Evolutionary conservation across 2,888 invertebrate species (phyloP), one percentile per base, ranked within the genome.

Genomic region (Cremastobaeus sp.): DNA sequence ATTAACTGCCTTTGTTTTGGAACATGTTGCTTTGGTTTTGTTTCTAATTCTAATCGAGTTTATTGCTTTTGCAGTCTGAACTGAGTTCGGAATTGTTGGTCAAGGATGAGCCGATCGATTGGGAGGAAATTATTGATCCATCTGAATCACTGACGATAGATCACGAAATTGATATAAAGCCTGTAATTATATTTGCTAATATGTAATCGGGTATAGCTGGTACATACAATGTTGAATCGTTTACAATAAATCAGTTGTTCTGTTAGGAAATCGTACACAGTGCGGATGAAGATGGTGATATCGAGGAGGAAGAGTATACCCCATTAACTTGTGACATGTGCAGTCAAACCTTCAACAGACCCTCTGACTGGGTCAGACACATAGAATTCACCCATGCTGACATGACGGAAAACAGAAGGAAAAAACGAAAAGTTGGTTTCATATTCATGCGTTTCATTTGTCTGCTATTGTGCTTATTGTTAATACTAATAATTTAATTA

Each of bases 261-360:
- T 14, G 15, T 1, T 35, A 88, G 87, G 88, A 88, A 81, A 87
- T 87, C 66, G 86, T 88, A 18, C 88, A 88, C 43, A 87, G 87
- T 65, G 88, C 87, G n/a, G 88, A 88, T 66, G 88, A 88, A 72
- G 90, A 90, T 5, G 88, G 86, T 5, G 86, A 86, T 9, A 85
- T 90, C 65, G 91, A 91, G 66, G 90, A 91, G 70, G 91, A 92
- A 48, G 86, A 89, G 54, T 95, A 93, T 86, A 93, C 94, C 17
- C 94, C 94, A 37, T 88, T 95, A 77, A 92, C 93, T 8, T 95
- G 95, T 88, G 95, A 95, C 87, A 89, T 95, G 84, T 95, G 95
- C 86, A 93, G 94, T 81, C 94, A 94, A 89, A 93, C 94, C 76
- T 95, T 95, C 88, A 92, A 93, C 57, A 90, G 94, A 81, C 95